Evolutionary conservation across 2,888 invertebrate species (phyloP).

Genomic region (Hemicrepidius hirtus): DNA sequence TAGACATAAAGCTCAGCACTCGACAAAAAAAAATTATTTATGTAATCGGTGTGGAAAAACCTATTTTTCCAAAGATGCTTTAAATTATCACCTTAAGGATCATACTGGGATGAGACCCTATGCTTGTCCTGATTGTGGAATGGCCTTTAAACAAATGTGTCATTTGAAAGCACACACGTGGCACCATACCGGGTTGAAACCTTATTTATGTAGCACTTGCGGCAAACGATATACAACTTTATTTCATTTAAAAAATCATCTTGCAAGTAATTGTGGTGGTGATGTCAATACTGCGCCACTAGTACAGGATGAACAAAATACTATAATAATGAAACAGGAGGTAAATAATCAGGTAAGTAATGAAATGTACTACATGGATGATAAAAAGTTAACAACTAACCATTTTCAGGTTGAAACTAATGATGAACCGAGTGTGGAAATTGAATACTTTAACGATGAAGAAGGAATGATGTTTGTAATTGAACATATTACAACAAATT

Average conservation of each 20-base stretch:
- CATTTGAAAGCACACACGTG: conserved; percentile 62
- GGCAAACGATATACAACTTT: conserved; percentile 59
- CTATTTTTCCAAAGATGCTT: conserved; percentile 57
- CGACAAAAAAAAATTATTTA: conserved; percentile 52
- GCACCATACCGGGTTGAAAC: conserved; percentile 61
- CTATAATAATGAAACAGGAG: too few species aligned
- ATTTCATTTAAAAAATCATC: conserved; percentile 54
- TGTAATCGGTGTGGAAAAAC: conserved; percentile 58
- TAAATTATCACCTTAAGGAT: conserved; percentile 58
- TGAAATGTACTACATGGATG: too few species aligned
- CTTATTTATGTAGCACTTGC: conserved; percentile 60
- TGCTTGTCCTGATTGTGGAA: conserved; percentile 59
- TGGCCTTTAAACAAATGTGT: conserved; percentile 57
- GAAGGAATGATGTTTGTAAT: too few species aligned
- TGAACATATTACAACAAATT: too few species aligned
- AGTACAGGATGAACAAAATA: too few species aligned
- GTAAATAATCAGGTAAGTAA: too few species aligned
- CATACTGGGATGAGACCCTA: conserved; percentile 56
- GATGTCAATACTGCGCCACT: too few species aligned
- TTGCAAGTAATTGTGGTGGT: too few species aligned
- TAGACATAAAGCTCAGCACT: conserved; percentile 57
- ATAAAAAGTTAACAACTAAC: too few species aligned
- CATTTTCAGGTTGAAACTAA: too few species aligned
- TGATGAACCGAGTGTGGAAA: too few species aligned
- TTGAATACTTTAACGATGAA: too few species aligned